Percentiles rank a stretch among this genome's conserved stretches.
These are phyloP conservation scores for Merluccius polli DNA, from an alignment of 2,797 vertebrate species.

Conservation along the genomic window DNA sequence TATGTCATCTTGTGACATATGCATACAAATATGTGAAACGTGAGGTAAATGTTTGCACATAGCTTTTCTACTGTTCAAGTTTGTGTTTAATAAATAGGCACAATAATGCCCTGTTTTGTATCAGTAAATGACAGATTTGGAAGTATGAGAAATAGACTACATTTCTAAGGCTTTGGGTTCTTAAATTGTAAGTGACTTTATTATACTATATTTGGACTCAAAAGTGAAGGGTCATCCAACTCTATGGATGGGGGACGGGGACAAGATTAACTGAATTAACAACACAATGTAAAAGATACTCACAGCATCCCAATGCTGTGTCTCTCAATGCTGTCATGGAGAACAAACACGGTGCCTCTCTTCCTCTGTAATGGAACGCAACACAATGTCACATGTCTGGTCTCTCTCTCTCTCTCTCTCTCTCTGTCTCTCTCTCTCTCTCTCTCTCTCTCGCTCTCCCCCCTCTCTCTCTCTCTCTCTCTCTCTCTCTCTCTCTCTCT, in stretches of 20 bases:
- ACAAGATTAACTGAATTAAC: neutral
- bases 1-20: conserved; percentile 17
- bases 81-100: neutral
- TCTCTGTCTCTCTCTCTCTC: neutral
- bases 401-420: neutral
- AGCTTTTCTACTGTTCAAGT: neutral
- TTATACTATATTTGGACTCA: neutral
- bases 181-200: neutral
- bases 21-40: too few species aligned
- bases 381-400: conserved; percentile 19
- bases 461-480: too few species aligned
- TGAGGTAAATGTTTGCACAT: neutral
- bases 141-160: neutral
- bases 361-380: conserved; percentile 70
- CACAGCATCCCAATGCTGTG: conserved; percentile 84
- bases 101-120: neutral
- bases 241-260: neutral
- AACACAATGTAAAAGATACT: conserved; percentile 57
- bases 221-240: neutral
- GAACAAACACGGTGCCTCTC: conserved; percentile 79
- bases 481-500: too few species aligned
- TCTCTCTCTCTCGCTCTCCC: too few species aligned
- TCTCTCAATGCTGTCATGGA: conserved; percentile 77
- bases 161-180: neutral
- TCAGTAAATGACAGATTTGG: neutral